Percentiles rank a stretch among this genome's conserved stretches.
phyloP scores from a whole-genome alignment of 2,113 vertebrate genomes.

The Pontoporia blainvillei region DNA sequence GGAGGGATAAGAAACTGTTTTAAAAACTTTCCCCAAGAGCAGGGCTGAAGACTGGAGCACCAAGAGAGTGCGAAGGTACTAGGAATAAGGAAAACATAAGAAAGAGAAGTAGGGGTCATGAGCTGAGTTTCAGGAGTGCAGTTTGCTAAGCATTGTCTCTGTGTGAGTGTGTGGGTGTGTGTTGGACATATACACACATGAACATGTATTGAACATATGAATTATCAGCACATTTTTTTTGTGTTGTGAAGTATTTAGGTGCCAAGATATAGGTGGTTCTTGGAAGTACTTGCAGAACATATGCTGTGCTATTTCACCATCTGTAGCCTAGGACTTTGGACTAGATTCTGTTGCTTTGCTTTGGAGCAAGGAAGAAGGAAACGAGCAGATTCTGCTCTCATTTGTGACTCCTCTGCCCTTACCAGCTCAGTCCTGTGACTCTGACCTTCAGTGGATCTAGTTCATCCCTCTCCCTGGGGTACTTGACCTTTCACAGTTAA shows the following conservation, averaged over 20 bases:
- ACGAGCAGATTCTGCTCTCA: constrained; percentile 14
- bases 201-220: constrained; percentile 61
- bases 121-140: not conserved
- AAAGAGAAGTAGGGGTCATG: not conserved
- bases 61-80: not conserved
- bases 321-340: constrained; percentile 56
- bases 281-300: constrained; percentile 59
- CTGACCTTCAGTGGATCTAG: not conserved
- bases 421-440: not conserved
- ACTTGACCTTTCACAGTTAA: not conserved
- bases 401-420: not conserved
- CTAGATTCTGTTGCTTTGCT: constrained; percentile 41
- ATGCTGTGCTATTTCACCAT: constrained; percentile 60
- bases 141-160: not conserved
- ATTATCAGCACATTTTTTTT: constrained; percentile 63
- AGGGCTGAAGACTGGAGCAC: not conserved
- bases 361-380: constrained; percentile 42
- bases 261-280: constrained; percentile 70
- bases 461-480: not conserved
- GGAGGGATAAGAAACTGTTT: not conserved
- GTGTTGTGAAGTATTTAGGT: constrained; percentile 44
- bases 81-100: not conserved
- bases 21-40: not conserved
- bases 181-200: constrained; percentile 37
- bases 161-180: not conserved